These are phyloP conservation scores for Conus ventricosus DNA, from an alignment of 1,140 invertebrate species.

Conservation along the genomic window DNA sequence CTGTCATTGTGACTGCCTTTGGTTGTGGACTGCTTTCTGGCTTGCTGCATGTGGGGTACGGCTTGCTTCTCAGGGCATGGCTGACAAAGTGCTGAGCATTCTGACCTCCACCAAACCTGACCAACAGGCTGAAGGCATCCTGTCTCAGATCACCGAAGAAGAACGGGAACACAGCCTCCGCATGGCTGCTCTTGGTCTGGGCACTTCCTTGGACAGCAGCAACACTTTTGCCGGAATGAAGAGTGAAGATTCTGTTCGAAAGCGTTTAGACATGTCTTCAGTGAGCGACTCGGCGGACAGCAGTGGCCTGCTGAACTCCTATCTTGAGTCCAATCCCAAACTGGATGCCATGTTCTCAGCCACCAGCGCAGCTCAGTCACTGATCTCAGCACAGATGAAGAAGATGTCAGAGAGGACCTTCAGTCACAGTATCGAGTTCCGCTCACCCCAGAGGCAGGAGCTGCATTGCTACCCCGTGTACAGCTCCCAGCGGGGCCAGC, in stretches of 20 bases:
- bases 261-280: constrained; percentile 62
- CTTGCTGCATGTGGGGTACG: background rate
- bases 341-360: constrained; percentile 48
- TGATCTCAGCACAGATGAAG: constrained; percentile 63
- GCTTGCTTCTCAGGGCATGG: constrained; percentile 44
- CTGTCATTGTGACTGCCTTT: too few relatives aligned
- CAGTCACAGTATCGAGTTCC: constrained; percentile 63
- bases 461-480: constrained; percentile 62
- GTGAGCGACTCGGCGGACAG: constrained; percentile 54
- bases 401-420: constrained; percentile 64
- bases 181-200: constrained; percentile 46
- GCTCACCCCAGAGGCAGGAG: constrained; percentile 54
- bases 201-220: constrained; percentile 33
- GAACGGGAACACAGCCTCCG: constrained; percentile 54
- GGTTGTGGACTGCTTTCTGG: background rate
- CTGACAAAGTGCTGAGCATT: constrained; percentile 60
- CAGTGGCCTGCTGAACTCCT: constrained; percentile 23
- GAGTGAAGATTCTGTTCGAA: constrained; percentile 53
- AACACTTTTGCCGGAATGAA: constrained; percentile 44
- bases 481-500: constrained; percentile 35
- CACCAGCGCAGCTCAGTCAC: constrained; percentile 57
- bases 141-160: constrained; percentile 57
- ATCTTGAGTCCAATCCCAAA: background rate
- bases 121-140: constrained; percentile 61
- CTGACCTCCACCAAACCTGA: constrained; percentile 56